A percentile compares a stretch with the other conserved stretches of the same genome.
Evolutionary conservation across 2,113 vertebrate species (phyloP).

Genomic region (Tangachromis dhanisi): DNA sequence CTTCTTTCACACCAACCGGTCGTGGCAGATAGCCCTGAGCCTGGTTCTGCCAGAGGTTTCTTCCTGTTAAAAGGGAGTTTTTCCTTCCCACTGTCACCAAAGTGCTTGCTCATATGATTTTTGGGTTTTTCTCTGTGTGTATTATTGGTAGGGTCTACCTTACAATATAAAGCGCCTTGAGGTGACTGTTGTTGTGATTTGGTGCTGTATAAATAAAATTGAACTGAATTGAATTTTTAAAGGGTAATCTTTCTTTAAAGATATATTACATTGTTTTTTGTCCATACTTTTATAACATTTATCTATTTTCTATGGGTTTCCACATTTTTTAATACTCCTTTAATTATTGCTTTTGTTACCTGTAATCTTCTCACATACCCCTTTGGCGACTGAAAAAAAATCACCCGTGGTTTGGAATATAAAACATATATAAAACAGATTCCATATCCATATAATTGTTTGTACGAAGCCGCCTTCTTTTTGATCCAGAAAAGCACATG

Average conservation of each 20-base stretch:
- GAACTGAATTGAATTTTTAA: neutral
- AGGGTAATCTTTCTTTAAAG: neutral
- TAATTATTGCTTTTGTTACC: neutral
- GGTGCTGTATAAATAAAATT: neutral
- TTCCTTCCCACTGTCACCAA: neutral
- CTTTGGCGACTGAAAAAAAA: neutral
- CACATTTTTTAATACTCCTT: neutral
- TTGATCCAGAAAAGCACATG: slow-evolving; percentile 21
- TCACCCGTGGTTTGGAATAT: neutral
- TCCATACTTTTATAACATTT: neutral
- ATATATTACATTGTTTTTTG: neutral
- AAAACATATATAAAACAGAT: neutral
- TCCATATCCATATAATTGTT: neutral
- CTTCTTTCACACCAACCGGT: neutral
- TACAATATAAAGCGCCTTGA: neutral
- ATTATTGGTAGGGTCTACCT: neutral
- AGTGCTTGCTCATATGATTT: rapidly evolving
- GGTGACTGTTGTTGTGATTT: neutral
- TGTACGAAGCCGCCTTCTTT: neutral
- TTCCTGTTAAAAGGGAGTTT: neutral
- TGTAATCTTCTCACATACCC: neutral
- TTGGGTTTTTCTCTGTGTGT: neutral
- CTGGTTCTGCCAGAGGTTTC: neutral
- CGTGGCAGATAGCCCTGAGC: neutral
- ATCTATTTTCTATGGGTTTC: neutral